phyloP scores from a whole-genome alignment of 2,797 vertebrate genomes.

The Microcaecilia unicolor region DNA sequence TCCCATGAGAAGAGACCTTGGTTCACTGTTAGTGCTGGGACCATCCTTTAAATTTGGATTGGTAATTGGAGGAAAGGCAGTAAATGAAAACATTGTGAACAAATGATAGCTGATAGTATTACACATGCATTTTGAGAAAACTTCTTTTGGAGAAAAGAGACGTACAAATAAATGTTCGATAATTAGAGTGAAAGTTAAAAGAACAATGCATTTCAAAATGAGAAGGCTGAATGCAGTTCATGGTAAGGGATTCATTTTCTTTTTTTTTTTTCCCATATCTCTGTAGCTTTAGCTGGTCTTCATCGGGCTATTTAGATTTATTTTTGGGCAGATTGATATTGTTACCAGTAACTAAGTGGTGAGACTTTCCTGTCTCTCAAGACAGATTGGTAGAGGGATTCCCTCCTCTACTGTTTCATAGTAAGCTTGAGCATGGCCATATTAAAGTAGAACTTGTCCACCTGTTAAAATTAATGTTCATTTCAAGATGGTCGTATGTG shows the following conservation, averaged over 20 bases:
- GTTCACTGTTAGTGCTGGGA: constrained; percentile 11
- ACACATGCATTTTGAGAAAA: constrained; percentile 6
- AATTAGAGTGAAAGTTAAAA: constrained; percentile 27
- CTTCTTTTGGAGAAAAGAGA: constrained; percentile 2
- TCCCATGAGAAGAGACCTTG: constrained; percentile 19
- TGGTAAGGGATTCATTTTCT: neutral
- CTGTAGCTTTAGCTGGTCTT: constrained; percentile 7
- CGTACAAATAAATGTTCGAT: constrained; percentile 24
- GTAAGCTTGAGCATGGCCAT: too few relatives aligned
- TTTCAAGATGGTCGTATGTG: too few relatives aligned
- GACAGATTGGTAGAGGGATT: too few relatives aligned
- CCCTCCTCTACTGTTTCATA: too few relatives aligned
- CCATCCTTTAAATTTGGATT: constrained; percentile 10
- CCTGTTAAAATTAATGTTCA: too few relatives aligned
- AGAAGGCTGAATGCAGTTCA: constrained; percentile 2
- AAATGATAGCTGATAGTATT: neutral
- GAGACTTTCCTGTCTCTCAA: too few relatives aligned
- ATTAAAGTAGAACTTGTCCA: too few relatives aligned
- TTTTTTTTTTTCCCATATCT: neutral
- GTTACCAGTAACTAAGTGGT: constrained; percentile 5
- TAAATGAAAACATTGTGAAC: neutral
- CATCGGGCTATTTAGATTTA: constrained; percentile 18
- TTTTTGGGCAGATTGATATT: constrained; percentile 30
- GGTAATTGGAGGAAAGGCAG: constrained; percentile 4
- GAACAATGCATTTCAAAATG: constrained; percentile 18